These are phyloP conservation scores for Psittacula echo DNA, from an alignment of 2,797 vertebrate genomes.

Conservation along the genomic window DNA sequence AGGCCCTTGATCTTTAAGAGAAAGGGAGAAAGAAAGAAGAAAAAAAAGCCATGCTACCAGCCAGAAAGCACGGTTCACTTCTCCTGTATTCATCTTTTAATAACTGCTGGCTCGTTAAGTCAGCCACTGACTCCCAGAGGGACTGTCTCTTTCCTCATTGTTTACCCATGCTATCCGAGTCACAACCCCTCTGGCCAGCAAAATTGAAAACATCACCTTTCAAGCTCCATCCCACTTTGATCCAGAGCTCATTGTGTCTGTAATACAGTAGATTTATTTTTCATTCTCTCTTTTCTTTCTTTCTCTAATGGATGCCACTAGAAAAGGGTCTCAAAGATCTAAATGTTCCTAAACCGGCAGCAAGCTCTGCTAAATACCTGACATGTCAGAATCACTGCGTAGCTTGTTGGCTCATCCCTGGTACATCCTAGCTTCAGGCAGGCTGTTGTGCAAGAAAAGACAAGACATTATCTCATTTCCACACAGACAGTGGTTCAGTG, in stretches of 20 bases:
- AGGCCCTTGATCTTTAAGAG: constrained; percentile 55
- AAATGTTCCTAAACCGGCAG: background rate
- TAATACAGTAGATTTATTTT: constrained; percentile 63
- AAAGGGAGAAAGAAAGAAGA: constrained; percentile 32
- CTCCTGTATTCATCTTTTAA: constrained; percentile 58
- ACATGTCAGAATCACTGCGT: background rate
- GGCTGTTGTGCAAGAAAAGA: background rate
- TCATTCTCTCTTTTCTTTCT: constrained; percentile 57
- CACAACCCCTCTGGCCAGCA: constrained; percentile 66
- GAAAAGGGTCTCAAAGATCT: constrained; percentile 62
- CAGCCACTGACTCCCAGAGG: constrained; percentile 52
- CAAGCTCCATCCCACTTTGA: constrained; percentile 62
- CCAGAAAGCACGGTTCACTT: constrained; percentile 64
- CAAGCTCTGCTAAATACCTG: constrained; percentile 36
- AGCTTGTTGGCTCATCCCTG: background rate
- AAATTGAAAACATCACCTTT: constrained; percentile 66
- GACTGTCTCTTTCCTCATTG: constrained; percentile 59
- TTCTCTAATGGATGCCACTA: constrained; percentile 1
- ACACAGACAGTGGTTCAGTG: background rate
- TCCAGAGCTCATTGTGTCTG: constrained; percentile 64
- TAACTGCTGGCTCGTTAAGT: constrained; percentile 61
- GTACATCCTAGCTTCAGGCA: background rate
- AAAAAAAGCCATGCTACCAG: constrained; percentile 33
- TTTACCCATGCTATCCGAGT: constrained; percentile 43
- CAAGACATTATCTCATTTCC: constrained; percentile 24